phyloP scores from a whole-genome alignment of 1,140 invertebrate genomes.

The Microplitis demolitor region DNA sequence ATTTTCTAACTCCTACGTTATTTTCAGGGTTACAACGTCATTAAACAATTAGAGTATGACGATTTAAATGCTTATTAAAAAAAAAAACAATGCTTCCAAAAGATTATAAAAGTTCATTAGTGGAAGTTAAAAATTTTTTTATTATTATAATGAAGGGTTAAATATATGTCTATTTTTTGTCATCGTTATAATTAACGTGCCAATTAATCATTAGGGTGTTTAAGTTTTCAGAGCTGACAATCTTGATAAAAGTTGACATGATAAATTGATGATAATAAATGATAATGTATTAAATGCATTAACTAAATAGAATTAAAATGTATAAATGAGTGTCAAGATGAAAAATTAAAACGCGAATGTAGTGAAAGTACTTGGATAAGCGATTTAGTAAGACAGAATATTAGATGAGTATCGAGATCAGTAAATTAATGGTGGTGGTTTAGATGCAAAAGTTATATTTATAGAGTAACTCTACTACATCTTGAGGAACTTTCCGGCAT shows the following conservation, averaged over 20 bases:
- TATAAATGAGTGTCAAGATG: not conserved
- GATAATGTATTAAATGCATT: not conserved
- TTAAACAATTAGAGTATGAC: not conserved
- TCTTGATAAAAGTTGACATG: not conserved
- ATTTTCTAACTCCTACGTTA: constrained; percentile 48
- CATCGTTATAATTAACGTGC: no score
- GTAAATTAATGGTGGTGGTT: constrained; percentile 38
- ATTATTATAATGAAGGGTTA: no score
- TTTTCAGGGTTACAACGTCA: not conserved
- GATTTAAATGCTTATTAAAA: not conserved
- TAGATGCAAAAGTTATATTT: constrained; percentile 58
- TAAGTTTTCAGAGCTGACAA: no score
- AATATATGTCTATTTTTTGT: no score
- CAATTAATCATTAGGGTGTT: no score
- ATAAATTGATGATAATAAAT: not conserved
- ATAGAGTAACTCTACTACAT: constrained; percentile 46
- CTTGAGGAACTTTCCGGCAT: constrained; percentile 50
- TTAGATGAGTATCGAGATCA: constrained; percentile 46
- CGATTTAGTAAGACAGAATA: constrained; percentile 17
- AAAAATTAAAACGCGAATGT: not conserved
- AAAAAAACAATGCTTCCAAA: no score
- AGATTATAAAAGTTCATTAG: no score
- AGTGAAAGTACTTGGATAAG: not conserved
- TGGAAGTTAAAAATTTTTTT: no score
- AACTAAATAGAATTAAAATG: no score